These are phyloP conservation scores for Muschampia plurimacula DNA, from an alignment of 2,888 invertebrate species.

Conservation along the genomic window DNA sequence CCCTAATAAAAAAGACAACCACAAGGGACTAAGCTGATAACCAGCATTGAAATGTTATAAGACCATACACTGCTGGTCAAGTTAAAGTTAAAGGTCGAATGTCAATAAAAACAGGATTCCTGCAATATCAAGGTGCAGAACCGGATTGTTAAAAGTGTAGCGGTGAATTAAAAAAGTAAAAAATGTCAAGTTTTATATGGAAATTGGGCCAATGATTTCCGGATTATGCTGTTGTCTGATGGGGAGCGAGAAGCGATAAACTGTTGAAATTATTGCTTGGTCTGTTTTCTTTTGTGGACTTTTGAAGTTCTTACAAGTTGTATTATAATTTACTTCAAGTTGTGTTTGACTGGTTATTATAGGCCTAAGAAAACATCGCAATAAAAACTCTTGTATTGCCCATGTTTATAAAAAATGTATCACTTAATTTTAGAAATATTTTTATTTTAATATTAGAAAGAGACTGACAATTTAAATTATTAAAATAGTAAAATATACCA, in stretches of 20 bases:
- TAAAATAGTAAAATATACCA: too few relatives aligned
- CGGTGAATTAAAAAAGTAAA: slow-evolving; percentile 28
- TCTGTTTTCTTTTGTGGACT: too few relatives aligned
- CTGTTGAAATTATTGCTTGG: background rate
- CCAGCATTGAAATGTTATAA: slow-evolving; percentile 7
- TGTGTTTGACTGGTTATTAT: too few relatives aligned
- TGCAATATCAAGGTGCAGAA: slow-evolving; percentile 31
- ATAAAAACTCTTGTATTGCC: too few relatives aligned
- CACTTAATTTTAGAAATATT: too few relatives aligned
- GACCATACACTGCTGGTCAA: slow-evolving; percentile 18
- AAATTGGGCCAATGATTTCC: slow-evolving; percentile 38
- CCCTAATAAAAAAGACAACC: background rate
- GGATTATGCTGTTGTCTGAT: slow-evolving; percentile 9
- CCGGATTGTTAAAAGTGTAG: slow-evolving; percentile 33
- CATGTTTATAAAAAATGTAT: too few relatives aligned
- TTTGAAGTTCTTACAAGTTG: too few relatives aligned
- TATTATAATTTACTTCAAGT: too few relatives aligned
- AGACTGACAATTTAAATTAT: too few relatives aligned
- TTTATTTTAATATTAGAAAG: too few relatives aligned
- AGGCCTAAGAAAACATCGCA: too few relatives aligned
- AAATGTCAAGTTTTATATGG: slow-evolving; percentile 38
- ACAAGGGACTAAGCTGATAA: background rate
- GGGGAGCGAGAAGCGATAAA: background rate
- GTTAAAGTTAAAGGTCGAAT: slow-evolving; percentile 34
- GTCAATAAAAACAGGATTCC: slow-evolving; percentile 30